phyloP scores from a whole-genome alignment of 2,113 vertebrate species.

The Zeus faber region DNA sequence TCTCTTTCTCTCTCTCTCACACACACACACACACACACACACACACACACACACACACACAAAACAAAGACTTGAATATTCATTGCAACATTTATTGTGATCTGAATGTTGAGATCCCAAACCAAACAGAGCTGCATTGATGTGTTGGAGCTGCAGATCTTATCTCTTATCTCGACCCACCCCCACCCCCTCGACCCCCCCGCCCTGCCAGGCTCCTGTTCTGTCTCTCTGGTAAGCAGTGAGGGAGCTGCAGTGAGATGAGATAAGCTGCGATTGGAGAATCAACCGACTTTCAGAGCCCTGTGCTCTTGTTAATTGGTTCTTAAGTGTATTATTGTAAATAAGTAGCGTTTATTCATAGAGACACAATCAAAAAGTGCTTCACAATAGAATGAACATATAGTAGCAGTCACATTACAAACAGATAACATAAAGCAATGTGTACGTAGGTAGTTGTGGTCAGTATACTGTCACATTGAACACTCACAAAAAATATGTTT shows the following conservation, averaged over 20 bases:
- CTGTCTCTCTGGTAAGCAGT: slow-evolving; percentile 5
- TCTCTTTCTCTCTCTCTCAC: neutral
- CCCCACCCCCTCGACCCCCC: slow-evolving; percentile 2
- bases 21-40: neutral
- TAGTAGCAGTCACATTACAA: too few relatives aligned
- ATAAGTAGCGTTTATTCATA: too few relatives aligned
- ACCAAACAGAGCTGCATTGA: slow-evolving; percentile 12
- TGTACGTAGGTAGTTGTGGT: too few relatives aligned
- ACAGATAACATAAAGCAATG: too few relatives aligned
- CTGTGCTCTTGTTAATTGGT: too few relatives aligned
- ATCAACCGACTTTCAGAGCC: too few relatives aligned
- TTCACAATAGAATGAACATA: too few relatives aligned
- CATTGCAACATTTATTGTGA: slow-evolving; percentile 1
- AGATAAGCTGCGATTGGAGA: neutral
- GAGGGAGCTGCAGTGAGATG: neutral
- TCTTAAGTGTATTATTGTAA: too few relatives aligned
- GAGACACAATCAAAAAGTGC: too few relatives aligned
- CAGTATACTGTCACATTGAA: too few relatives aligned
- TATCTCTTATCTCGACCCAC: slow-evolving; percentile 22
- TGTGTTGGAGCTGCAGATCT: neutral
- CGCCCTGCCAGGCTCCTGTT: slow-evolving; percentile 4
- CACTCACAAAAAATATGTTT: too few relatives aligned
- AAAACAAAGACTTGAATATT: neutral
- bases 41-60: slow-evolving; percentile 9
- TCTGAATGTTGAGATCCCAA: slow-evolving; percentile 9